A percentile compares a stretch with the other conserved stretches of the same genome.
These are phyloP conservation scores for Drosophila bocqueti DNA, from an alignment of 1,140 invertebrate species.

Conservation along the genomic window DNA sequence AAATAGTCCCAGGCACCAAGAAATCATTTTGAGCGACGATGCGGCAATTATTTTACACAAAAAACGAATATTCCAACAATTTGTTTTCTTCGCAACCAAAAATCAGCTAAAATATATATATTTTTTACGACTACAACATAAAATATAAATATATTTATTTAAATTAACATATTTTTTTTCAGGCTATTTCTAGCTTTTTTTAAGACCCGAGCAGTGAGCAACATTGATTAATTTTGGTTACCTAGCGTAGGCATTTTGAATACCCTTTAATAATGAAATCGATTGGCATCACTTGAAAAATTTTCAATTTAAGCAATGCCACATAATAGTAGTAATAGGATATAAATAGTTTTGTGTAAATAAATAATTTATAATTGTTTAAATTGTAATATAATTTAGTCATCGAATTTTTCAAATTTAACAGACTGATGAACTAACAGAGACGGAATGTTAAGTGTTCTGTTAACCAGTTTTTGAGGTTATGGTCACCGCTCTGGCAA, in stretches of 20 bases:
- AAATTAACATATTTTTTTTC: too few relatives aligned
- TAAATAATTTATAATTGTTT: not conserved
- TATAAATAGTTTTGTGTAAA: not conserved
- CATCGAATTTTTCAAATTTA: not conserved
- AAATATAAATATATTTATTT: not conserved
- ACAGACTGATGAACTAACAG: not conserved
- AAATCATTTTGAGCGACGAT: conserved; percentile 8
- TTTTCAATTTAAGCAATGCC: not conserved
- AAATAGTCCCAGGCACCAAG: conserved; percentile 3
- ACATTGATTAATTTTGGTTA: not conserved
- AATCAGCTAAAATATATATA: conserved; percentile 8
- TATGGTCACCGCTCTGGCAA: conserved; percentile 10
- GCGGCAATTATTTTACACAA: conserved; percentile 7
- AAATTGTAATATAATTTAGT: too few relatives aligned
- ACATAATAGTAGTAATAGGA: not conserved
- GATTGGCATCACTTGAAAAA: not conserved
- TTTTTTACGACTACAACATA: not conserved
- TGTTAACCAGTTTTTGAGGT: conserved; percentile 42
- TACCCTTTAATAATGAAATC: not conserved
- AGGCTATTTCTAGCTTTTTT: not conserved
- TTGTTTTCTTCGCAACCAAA: conserved; percentile 17
- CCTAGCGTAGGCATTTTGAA: not conserved
- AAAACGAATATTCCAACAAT: conserved; percentile 2
- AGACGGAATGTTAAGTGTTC: conserved; percentile 5
- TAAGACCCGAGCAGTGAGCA: not conserved